phyloP scores from a whole-genome alignment of 2,888 invertebrate species.

The Drosophila mercatorum region DNA sequence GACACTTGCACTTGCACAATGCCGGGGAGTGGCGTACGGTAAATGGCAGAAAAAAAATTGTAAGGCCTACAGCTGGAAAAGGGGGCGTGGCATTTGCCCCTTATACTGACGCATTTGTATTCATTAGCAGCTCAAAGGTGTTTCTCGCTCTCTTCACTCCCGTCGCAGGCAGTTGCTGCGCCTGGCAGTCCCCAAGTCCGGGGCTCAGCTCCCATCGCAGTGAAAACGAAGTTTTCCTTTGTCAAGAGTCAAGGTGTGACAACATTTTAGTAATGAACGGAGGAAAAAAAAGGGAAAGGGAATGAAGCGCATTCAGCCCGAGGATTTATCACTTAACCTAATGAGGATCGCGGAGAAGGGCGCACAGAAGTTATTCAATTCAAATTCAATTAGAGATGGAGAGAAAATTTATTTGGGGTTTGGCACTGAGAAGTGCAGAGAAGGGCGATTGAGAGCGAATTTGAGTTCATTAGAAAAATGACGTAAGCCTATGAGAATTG shows the following conservation, averaged over 20 bases:
- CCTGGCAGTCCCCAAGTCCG: background rate
- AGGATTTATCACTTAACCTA: background rate
- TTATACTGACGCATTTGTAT: background rate
- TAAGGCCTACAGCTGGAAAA: background rate
- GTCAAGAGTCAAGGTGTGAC: background rate
- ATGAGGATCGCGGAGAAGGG: background rate
- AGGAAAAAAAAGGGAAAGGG: background rate
- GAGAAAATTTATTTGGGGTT: background rate
- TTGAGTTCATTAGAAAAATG: too few relatives aligned
- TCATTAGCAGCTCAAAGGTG: slow-evolving; percentile 1
- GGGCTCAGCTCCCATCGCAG: background rate
- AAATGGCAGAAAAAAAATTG: background rate
- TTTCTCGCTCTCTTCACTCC: background rate
- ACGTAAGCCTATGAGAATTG: background rate
- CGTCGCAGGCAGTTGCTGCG: background rate
- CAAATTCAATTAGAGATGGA: background rate
- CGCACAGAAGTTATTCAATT: background rate
- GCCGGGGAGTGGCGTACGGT: too few relatives aligned
- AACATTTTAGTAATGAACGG: background rate
- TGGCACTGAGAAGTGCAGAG: background rate
- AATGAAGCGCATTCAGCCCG: too few relatives aligned
- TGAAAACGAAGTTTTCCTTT: background rate
- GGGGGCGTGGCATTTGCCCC: background rate
- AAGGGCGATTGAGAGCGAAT: background rate
- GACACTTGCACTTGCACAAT: background rate